Conservation (phyloP, 1,140 invertebrate species). For the Drosophila orosa region DNA sequence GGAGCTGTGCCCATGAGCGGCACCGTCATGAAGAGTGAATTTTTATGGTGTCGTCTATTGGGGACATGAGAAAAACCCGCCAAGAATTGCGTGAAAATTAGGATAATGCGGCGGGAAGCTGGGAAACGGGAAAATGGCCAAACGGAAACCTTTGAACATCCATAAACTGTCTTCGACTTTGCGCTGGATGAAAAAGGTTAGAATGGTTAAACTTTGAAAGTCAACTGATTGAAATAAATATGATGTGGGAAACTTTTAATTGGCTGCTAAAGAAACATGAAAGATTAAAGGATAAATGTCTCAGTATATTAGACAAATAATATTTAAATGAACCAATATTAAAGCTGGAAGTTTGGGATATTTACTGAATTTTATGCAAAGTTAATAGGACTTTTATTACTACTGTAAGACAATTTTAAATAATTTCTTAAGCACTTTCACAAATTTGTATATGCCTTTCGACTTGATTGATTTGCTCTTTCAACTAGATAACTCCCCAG, state of each 20-base stretch:
- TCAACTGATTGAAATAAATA: conserved; percentile 28
- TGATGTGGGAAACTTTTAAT: conserved; percentile 15
- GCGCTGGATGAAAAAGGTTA: neutral
- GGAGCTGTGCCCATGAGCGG: conserved; percentile 9
- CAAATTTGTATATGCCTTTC: neutral
- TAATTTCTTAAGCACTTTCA: neutral
- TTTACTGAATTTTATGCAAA: neutral
- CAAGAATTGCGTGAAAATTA: conserved; percentile 45
- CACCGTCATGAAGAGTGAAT: conserved; percentile 40
- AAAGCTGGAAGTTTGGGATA: neutral
- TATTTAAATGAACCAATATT: neutral
- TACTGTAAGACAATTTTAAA: neutral
- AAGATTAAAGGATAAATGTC: conserved; percentile 2
- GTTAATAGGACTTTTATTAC: no score
- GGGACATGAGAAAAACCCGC: conserved; percentile 36
- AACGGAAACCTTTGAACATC: conserved; percentile 21
- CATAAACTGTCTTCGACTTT: conserved; percentile 20
- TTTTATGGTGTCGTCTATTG: conserved; percentile 44
- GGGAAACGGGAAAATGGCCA: conserved; percentile 4
- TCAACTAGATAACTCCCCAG: neutral
- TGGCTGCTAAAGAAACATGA: neutral
- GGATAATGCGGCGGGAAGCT: conserved; percentile 23
- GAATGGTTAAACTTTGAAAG: conserved; percentile 6
- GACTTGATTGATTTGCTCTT: conserved; percentile 31
- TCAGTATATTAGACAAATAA: neutral